These are phyloP conservation scores for Mus caroli DNA, from an alignment of 2,797 vertebrate genomes.

Conservation along the genomic window DNA sequence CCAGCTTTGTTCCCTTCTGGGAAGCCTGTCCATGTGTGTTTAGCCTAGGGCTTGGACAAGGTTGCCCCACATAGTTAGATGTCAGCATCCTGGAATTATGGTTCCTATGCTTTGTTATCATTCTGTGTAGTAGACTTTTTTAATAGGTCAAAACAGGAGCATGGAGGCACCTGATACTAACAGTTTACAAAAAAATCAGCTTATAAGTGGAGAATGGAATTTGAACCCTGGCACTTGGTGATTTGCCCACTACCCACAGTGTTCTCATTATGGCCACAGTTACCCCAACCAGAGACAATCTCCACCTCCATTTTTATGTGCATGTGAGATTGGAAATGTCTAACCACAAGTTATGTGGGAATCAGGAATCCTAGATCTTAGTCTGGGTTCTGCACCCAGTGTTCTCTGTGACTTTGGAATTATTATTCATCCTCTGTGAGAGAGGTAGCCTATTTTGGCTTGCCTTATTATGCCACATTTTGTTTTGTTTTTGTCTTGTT, in stretches of 20 bases:
- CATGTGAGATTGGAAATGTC: neutral
- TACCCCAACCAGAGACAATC: neutral
- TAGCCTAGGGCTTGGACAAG: neutral
- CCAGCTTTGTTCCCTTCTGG: neutral
- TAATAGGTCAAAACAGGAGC: neutral
- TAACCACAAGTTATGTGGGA: neutral
- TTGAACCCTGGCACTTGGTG: neutral
- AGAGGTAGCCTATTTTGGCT: no score
- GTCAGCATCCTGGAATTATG: fast-evolving
- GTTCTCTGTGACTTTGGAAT: neutral
- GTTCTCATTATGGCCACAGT: neutral
- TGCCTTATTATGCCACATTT: no score
- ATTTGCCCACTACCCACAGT: neutral
- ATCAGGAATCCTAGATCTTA: no score
- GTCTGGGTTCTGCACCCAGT: neutral
- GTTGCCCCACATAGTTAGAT: fast-evolving
- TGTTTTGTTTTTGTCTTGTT: no score
- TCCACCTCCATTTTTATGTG: no score
- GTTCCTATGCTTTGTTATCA: neutral
- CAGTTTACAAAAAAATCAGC: neutral
- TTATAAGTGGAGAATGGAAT: neutral
- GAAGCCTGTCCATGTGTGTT: neutral
- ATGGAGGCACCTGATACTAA: neutral
- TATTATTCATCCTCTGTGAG: neutral
- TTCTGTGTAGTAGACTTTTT: neutral